Evolutionary conservation across 1,140 invertebrate genomes (phyloP).

Genomic region (Anoplolepis gracilipes): DNA sequence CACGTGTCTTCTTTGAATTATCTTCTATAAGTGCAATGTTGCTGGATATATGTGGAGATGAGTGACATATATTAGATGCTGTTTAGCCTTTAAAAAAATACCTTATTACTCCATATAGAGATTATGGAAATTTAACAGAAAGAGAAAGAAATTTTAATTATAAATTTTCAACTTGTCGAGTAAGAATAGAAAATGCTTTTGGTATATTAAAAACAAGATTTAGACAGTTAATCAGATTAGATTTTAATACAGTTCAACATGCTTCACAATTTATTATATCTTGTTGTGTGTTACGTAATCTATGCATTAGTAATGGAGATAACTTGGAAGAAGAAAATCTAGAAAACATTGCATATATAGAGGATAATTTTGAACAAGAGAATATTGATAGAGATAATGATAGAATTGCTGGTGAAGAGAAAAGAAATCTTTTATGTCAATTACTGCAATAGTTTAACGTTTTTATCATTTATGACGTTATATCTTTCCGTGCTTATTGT

Average conservation of each 20-base stretch:
- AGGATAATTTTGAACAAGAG: background rate
- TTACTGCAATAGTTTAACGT: background rate
- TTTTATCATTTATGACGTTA: too few relatives aligned
- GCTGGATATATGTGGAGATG: background rate
- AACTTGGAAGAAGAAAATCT: background rate
- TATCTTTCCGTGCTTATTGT: too few relatives aligned
- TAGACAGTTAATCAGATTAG: background rate
- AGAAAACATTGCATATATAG: background rate
- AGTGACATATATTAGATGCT: slow-evolving; percentile 8
- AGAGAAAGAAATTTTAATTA: background rate
- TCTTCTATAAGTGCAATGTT: background rate
- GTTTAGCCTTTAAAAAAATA: background rate
- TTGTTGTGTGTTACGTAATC: background rate
- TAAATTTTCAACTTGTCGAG: slow-evolving; percentile 2
- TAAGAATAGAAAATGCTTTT: background rate
- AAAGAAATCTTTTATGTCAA: background rate
- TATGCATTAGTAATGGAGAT: background rate
- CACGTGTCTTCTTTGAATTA: background rate
- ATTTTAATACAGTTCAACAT: background rate
- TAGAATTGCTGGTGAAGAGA: background rate
- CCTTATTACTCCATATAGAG: background rate
- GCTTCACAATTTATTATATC: background rate
- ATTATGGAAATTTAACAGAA: background rate
- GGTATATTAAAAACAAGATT: background rate
- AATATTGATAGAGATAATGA: background rate